Percentiles rank a stretch among this genome's conserved stretches.
Conservation (phyloP, 2,888 invertebrate genomes). For the Hypena proboscidalis region DNA sequence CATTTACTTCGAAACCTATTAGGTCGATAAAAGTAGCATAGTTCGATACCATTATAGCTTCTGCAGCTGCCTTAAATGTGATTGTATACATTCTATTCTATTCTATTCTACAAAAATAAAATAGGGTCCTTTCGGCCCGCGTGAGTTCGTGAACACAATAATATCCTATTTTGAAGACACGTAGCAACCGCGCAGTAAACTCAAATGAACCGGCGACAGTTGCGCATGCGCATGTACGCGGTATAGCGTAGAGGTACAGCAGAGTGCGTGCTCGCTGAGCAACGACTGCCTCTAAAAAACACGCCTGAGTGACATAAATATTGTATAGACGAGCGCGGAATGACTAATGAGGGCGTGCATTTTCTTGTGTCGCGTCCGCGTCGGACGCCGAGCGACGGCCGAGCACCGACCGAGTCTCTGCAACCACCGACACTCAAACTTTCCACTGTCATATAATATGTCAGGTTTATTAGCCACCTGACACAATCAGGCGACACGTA, state of each 20-base stretch:
- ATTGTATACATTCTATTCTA: too few species aligned
- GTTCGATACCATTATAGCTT: too few species aligned
- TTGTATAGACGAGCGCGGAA: constrained; percentile 76
- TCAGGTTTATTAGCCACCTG: constrained; percentile 13
- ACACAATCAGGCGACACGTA: constrained; percentile 8
- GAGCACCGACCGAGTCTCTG: background rate
- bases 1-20: too few species aligned
- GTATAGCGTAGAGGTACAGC: background rate
- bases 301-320: constrained; percentile 74
- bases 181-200: constrained; percentile 27
- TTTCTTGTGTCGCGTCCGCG: constrained; percentile 44
- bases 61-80: too few species aligned
- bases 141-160: too few species aligned
- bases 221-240: background rate
- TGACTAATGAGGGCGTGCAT: constrained; percentile 70
- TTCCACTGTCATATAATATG: constrained; percentile 24
- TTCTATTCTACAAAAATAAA: too few species aligned
- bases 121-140: too few species aligned
- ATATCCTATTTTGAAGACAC: constrained; percentile 11
- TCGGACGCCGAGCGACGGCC: background rate
- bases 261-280: constrained; percentile 32
- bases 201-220: constrained; percentile 18
- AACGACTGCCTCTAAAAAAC: constrained; percentile 54
- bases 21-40: too few species aligned
- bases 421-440: constrained; percentile 31